Percentiles rank a stretch among this genome's conserved stretches.
These are phyloP conservation scores for Hemithea aestivaria DNA, from an alignment of 2,888 invertebrate genomes.

Conservation along the genomic window DNA sequence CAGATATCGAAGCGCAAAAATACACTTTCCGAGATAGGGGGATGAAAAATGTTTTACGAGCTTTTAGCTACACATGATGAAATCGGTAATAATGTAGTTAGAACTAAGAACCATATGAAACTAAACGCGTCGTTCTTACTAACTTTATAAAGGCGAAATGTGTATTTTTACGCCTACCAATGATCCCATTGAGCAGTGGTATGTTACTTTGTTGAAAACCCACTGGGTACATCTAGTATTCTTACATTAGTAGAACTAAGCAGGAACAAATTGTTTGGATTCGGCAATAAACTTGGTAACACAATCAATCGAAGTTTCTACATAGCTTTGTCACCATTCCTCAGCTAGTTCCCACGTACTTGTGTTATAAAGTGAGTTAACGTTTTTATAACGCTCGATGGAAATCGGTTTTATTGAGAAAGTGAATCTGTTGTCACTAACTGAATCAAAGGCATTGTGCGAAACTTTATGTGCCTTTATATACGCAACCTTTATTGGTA, in stretches of 20 bases:
- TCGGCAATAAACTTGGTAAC: conserved; percentile 28
- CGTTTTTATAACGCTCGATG: conserved; percentile 54
- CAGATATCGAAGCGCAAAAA: no score
- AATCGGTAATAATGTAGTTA: no score
- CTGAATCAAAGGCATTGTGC: conserved; percentile 2
- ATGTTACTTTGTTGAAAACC: no score
- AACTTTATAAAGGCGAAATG: no score
- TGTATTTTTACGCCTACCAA: no score
- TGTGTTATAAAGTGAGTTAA: conserved; percentile 39
- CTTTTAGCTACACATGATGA: no score
- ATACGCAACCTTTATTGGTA: not conserved
- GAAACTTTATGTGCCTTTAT: conserved; percentile 5
- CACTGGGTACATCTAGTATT: no score
- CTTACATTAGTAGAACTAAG: conserved; percentile 9
- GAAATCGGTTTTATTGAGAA: conserved; percentile 49
- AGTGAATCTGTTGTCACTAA: conserved; percentile 29
- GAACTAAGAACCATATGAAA: no score
- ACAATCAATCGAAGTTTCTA: conserved; percentile 33
- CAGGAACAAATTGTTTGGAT: conserved; percentile 20
- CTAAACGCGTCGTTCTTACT: no score
- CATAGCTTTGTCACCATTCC: conserved; percentile 31
- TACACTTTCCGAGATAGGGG: no score
- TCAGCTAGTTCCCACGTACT: conserved; percentile 48
- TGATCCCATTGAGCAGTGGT: no score
- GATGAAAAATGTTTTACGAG: no score